Evolutionary conservation across 2,797 vertebrate genomes (phyloP), one percentile per base, ranked within the genome.

Genomic region (Chaetophractus vellerosus): DNA sequence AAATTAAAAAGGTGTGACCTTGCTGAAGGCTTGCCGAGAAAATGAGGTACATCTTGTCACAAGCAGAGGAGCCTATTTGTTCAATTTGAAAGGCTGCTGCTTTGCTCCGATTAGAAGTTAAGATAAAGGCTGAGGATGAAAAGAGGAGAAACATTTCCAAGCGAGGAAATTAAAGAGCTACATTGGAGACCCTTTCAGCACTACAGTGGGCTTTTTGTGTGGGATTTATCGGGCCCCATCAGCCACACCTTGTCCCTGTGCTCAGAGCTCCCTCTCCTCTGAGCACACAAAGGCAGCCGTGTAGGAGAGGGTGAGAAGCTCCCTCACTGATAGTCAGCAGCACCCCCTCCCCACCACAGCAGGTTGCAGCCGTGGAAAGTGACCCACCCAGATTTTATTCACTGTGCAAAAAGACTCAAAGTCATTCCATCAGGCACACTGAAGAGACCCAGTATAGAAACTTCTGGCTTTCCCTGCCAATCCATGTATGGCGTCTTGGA

Each of bases 1-100:
- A 99, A 99, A 99, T 99, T 99, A 99, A 99, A 99, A 99, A 99
- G 99, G 98, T 98, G 99, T 99, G 99, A 99, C 99, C 99, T 99
- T 99, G 99, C 99, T 99, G 98, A 99, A 98, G 99, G 99, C 99
- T 99, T 98, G 98, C 98, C 98, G 99, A 98, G 99, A 99, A 99
- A 99, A 99, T 99, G 99, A 99, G 99, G 99, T 99, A 99, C 99
- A 99, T 99, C 99, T 99, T 99, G 99, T 99, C 99, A 99, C 98
- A 96, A 98, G 98, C 98, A 98, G 98, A 99, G 99, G 98, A 99
- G 98, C 98, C 98, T 98, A 99, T 99, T 99, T 99, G 99, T 99
- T 99, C 99, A 98, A 99, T 99, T 99, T 99, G 99, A 99, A 99
- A 99, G 98, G 98, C 98, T 98, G 98, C 98, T 93, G 98, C 98